phyloP scores from a whole-genome alignment of 2,113 vertebrate species.

The Phasianus colchicus region DNA sequence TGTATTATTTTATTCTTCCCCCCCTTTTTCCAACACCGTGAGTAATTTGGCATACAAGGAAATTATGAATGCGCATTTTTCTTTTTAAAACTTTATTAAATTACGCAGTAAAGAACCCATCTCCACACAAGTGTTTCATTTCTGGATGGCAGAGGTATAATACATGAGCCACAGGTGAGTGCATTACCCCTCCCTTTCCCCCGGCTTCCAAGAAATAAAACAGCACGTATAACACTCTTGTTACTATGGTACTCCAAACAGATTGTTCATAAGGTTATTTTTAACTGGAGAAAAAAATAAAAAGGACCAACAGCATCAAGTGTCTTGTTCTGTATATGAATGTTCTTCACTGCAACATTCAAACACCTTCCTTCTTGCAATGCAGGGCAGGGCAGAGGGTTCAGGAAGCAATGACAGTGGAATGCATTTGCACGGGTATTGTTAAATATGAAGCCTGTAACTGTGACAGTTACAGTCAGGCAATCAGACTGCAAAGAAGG shows the following conservation, averaged over 20 bases:
- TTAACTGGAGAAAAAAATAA: conserved; percentile 63
- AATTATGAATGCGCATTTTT: background rate
- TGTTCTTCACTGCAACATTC: conserved; percentile 37
- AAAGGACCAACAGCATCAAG: conserved; percentile 28
- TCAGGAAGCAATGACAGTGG: conserved; percentile 31
- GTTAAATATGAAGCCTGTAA: background rate
- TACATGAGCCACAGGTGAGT: conserved; percentile 70
- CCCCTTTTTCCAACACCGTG: background rate
- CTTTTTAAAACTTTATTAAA: conserved; percentile 72
- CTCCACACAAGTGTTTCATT: conserved; percentile 74
- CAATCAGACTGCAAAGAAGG: conserved; percentile 68
- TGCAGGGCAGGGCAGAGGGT: conserved; percentile 6
- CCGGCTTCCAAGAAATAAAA: conserved; percentile 76
- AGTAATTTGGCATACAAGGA: background rate
- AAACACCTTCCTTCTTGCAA: conserved; percentile 31
- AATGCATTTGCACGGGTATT: conserved; percentile 50
- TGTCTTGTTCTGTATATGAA: conserved; percentile 28
- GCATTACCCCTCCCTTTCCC: conserved; percentile 46
- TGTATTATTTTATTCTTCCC: background rate
- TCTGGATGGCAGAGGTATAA: conserved; percentile 77
- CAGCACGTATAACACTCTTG: conserved; percentile 69
- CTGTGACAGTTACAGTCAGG: conserved; percentile 9
- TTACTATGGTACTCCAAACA: conserved; percentile 64
- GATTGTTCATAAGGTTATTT: conserved; percentile 57
- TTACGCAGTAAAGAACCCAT: conserved; percentile 72